Base-by-base conservation (phyloP, 2,113 vertebrate species). In the Alligator sinensis region DNA sequence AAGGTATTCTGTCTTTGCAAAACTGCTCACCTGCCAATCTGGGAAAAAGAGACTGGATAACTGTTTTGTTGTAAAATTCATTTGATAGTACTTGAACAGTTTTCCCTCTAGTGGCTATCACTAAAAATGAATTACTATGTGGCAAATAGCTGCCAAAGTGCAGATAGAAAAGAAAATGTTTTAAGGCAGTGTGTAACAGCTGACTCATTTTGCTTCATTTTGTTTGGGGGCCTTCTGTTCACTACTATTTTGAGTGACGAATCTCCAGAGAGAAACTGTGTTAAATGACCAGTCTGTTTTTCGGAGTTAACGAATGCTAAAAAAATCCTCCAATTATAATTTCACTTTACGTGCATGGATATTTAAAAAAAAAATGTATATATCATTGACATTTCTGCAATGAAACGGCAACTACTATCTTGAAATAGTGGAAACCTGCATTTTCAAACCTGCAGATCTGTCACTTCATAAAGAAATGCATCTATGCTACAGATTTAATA, bases 21-120 rank as follows among this genome's bases (percentile, higher is more conserved):
- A 38, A 47, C 12, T 74, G 34, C 21, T 13, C 38, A 15, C 4
- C 34, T 47, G 61, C 22, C 61, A 62, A 11, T 21, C 11, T 62
- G 13, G 25, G 34, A 47, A 74, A 25, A 24, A 38, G 19, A 5
- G 24, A 34, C 70, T 74, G 34, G 24, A 47, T 47, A 47, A 47
- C 47, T 47, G 47, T 47, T 47, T 47, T 47, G 47, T 47, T 47
- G 7, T 47, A 47, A 47, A 47, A 47, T 47, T 47, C 8, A 19
- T 68, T 82, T 30, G 27, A 66, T 91, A 78, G 91, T 64, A 30
- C 28, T 84, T 38, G 25, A 58, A 84, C 84, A 58, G 83, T 89
- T 92, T 93, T 90, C 96, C 92, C 92, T 95, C 96, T 96, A 93
- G 95, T 90, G 95, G 93, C 63, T 85, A 24, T 60, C 88, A 47